Evolutionary conservation across 2,888 invertebrate genomes (phyloP).

Genomic region (Trachelus troglodyta): DNA sequence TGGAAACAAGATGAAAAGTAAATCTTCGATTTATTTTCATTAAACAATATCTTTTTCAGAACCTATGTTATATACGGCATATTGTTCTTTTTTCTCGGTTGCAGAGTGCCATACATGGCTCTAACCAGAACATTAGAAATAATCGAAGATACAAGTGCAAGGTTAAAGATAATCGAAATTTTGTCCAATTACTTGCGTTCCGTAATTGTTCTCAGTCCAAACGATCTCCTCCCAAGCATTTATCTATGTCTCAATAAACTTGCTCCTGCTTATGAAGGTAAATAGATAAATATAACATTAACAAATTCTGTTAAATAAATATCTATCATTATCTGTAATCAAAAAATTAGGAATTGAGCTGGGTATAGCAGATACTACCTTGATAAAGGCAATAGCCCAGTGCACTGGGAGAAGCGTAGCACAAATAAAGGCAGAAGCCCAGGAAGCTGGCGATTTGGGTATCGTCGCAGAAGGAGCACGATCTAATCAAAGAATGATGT

Average conservation of each 20-base stretch:
- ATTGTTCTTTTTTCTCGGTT: constrained; percentile 39
- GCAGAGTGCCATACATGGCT: constrained; percentile 92
- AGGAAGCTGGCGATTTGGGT: constrained; percentile 88
- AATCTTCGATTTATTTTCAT: constrained; percentile 35
- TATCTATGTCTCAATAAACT: constrained; percentile 96
- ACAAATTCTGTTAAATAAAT: not conserved
- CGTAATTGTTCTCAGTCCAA: constrained; percentile 86
- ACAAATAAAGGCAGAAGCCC: constrained; percentile 82
- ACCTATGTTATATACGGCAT: not conserved
- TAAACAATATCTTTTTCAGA: not conserved
- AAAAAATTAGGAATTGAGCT: constrained; percentile 74
- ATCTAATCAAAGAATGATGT: constrained; percentile 88
- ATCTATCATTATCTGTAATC: not conserved
- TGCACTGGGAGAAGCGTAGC: constrained; percentile 87
- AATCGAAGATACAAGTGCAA: constrained; percentile 86
- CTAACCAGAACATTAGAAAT: constrained; percentile 89
- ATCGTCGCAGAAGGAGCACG: constrained; percentile 88
- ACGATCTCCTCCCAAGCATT: constrained; percentile 90
- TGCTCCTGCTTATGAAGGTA: constrained; percentile 95
- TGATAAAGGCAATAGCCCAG: constrained; percentile 94
- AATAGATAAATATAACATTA: constrained; percentile 27
- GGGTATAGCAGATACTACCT: constrained; percentile 93
- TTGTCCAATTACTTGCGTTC: constrained; percentile 93
- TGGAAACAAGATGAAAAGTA: constrained; percentile 82
- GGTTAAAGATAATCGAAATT: constrained; percentile 92